Evolutionary conservation across 2,797 vertebrate species (phyloP).

Genomic region (Pipistrellus kuhlii): DNA sequence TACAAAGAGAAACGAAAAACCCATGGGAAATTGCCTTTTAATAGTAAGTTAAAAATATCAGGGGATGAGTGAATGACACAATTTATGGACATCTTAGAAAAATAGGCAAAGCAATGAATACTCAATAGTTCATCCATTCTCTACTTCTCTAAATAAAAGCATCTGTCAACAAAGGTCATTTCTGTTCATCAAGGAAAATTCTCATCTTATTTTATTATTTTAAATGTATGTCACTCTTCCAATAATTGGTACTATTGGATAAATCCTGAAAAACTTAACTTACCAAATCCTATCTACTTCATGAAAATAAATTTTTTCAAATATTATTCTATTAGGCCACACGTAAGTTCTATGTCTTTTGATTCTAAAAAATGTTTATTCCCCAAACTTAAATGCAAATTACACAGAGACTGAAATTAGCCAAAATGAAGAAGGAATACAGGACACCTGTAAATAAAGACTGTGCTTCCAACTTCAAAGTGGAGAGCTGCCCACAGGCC

Average conservation of each 20-base stretch:
- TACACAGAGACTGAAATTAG: slow-evolving; percentile 29
- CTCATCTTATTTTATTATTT: slow-evolving; percentile 27
- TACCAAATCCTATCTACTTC: slow-evolving; percentile 30
- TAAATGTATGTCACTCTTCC: not conserved
- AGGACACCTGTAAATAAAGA: not conserved
- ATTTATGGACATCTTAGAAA: not conserved
- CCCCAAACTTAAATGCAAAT: not conserved
- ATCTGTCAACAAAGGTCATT: not conserved
- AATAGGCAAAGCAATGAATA: not conserved
- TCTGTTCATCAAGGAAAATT: not conserved
- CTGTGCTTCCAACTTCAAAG: not conserved
- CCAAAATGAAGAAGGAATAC: not conserved
- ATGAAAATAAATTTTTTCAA: slow-evolving; percentile 36
- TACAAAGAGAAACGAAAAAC: not conserved
- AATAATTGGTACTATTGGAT: slow-evolving; percentile 31
- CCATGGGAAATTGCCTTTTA: not conserved
- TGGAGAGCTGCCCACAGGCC: not conserved
- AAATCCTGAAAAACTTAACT: slow-evolving; percentile 39
- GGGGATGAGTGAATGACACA: slow-evolving; percentile 30
- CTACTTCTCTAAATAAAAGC: slow-evolving; percentile 23
- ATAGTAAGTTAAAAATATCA: not conserved
- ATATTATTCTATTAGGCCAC: not conserved
- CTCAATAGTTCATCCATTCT: not conserved
- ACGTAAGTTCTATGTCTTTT: not conserved
- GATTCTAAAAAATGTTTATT: slow-evolving; percentile 39